Evolutionary conservation across 2,888 invertebrate species (phyloP), one percentile per base, ranked within the genome.

Genomic region (Geophilus truncorum): DNA sequence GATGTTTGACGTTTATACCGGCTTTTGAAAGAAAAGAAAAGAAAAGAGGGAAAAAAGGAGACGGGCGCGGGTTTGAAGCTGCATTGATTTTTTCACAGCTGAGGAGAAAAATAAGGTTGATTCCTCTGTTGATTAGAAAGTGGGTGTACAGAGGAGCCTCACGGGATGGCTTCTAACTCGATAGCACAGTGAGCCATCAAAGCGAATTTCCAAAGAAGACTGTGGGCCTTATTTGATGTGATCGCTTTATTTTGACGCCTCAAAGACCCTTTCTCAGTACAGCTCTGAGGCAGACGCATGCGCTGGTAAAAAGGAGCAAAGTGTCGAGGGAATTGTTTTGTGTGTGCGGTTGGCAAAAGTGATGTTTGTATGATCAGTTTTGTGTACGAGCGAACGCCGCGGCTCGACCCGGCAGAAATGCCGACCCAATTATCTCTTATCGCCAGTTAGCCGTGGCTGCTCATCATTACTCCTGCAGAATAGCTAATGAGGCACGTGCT

Each of bases 211-310:
- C 57, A 62, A 62, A 62, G 57, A 62, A 21, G 57, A 62, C 57
- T 62, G 57, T 18, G 18, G 21, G 23, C 57, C 21, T 62, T 62
- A 62, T 62, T 62, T 62, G 57, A 62, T 21, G 57, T 62, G 57
- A 62, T 62, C 57, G 57, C 57, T 62, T 62, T 62, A 62, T 62
- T 62, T 62, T 62, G 57, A 62, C 57, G 57, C 57, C 57, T 62
- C 21, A 62, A 62, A 62, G 57, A 62, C 57, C 57, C 57, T 62
- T 23, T 62, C 57, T 62, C 21, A 62, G 21, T 62, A 18, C 1
- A 21, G 21, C 57, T 23, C 21, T 21, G 40, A 62, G 57, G 5
- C 23, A 5, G 15, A 4, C 9, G 23, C 1, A n/a, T n/a, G n/a
- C n/a, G n/a, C n/a, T n/a, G n/a, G n/a, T n/a, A n/a, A n/a, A 10